Conservation (phyloP, 2,888 invertebrate species). For the Drosophila monieri region DNA sequence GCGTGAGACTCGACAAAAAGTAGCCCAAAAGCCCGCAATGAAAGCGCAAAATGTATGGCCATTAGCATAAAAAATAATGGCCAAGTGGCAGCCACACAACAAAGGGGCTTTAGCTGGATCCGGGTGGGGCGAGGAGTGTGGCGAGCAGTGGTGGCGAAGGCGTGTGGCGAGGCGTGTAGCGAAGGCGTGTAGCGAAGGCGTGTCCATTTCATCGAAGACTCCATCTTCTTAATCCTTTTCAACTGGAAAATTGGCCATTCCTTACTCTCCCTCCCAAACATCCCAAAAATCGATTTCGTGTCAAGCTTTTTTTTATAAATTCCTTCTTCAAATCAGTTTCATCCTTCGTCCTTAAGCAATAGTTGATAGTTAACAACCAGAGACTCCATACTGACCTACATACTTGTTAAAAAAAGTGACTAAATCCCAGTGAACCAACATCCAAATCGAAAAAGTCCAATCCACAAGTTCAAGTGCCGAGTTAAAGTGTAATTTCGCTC, state of each 20-base stretch:
- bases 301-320: background rate
- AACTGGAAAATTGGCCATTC: constrained; percentile 30
- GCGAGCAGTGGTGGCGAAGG: background rate
- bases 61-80: constrained; percentile 78
- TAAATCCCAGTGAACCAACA: too few species aligned
- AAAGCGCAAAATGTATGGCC: constrained; percentile 73
- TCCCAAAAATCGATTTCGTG: background rate
- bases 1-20: constrained; percentile 65
- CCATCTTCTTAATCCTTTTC: constrained; percentile 69
- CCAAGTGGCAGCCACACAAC: constrained; percentile 33
- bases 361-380: background rate
- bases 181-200: background rate
- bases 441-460: too few species aligned
- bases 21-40: constrained; percentile 65
- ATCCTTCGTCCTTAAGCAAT: background rate
- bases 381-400: background rate
- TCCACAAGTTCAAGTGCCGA: background rate
- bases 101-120: background rate
- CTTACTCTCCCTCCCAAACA: background rate
- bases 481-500: constrained; percentile 10
- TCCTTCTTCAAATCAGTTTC: background rate
- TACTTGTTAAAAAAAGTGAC: too few species aligned
- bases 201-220: constrained; percentile 62
- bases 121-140: background rate
- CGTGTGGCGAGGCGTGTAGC: constrained; percentile 1